Base-by-base conservation (phyloP, 2,113 vertebrate genomes). In the Alces alces region DNA sequence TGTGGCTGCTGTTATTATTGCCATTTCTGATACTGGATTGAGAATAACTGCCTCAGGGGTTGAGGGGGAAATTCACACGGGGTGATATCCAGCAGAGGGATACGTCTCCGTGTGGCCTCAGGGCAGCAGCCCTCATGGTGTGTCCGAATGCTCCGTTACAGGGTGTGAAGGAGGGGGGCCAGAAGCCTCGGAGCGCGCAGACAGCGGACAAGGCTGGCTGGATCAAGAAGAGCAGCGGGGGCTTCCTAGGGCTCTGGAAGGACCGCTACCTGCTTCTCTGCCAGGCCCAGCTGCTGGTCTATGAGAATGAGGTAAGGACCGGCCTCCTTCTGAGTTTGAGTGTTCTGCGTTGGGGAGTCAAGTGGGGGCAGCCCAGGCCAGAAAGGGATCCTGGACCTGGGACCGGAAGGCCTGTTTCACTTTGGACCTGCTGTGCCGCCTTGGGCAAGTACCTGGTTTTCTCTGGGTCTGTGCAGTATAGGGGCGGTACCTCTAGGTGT, bases 251-350 rank as follows among this genome's bases (percentile, higher is more conserved):
- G 2, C 98, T 99, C 97, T 99, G 99, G 98, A 99, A 99, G 98
- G 99, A 99, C 89, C 99, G 99, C n/a, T 99, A 99, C 97, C 96
- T 99, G 97, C 99, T 99, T 27, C 98, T 99, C 96, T 99, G 99
- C 91, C 99, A 98, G 97, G 99, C 99, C 0, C 99, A 99, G 98
- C 97, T 99, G 0, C 97, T 99, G 58, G 98, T 99, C 96, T 99
- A 98, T 21, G 99, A 99, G 97, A 99, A 99, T 1, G 99, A 99
- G 99, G 99, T 99, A 98, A 86, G 95, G 27, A 58, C 54, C 23
- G 17, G 17, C 66, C 58, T 70, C 64, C 83, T 55, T 6, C 25
- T 64, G 33, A 21, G 45, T 23, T 16, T 55, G 45, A 52, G 25
- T 8, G 3, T 92, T 50, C 66, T 23, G 28, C 57, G 45, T 33